These are phyloP conservation scores for Heteromormyrus szaboi DNA, from an alignment of 2,797 vertebrate genomes.

Conservation along the genomic window DNA sequence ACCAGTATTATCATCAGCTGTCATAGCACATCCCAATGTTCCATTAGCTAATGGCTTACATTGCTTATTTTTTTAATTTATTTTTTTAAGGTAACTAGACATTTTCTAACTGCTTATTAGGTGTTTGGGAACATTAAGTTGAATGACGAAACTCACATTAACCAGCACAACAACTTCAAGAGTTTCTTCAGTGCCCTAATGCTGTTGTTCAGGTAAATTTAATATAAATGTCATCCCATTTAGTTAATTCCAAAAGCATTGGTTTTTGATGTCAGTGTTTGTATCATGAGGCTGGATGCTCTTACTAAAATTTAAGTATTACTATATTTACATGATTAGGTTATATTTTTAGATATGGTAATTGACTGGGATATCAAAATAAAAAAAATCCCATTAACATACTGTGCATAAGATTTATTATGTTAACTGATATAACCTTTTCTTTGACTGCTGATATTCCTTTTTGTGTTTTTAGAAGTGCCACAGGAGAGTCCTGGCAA, in stretches of 20 bases:
- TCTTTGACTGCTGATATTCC: background rate
- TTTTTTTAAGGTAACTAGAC: background rate
- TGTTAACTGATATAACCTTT: background rate
- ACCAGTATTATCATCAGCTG: background rate
- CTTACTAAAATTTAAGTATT: background rate
- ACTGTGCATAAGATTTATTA: background rate
- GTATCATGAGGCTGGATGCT: background rate
- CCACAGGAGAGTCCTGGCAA: conserved; percentile 97
- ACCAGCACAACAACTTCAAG: conserved; percentile 97
- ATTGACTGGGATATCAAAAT: background rate
- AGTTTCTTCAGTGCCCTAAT: conserved; percentile 91
- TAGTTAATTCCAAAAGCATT: background rate
- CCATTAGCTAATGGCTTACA: background rate
- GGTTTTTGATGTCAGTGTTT: background rate
- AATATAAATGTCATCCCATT: background rate
- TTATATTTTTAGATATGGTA: background rate
- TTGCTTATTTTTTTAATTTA: background rate
- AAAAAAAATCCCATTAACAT: background rate
- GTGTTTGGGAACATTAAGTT: conserved; percentile 97
- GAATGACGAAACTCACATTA: conserved; percentile 95
- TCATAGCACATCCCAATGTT: background rate
- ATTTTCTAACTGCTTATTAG: conserved; percentile 43
- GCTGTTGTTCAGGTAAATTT: conserved; percentile 87
- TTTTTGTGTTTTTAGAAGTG: conserved; percentile 70
- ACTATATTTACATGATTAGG: background rate